These are phyloP conservation scores for Melanotaenia maccullochi DNA, from an alignment of 2,797 vertebrate species.

Conservation along the genomic window DNA sequence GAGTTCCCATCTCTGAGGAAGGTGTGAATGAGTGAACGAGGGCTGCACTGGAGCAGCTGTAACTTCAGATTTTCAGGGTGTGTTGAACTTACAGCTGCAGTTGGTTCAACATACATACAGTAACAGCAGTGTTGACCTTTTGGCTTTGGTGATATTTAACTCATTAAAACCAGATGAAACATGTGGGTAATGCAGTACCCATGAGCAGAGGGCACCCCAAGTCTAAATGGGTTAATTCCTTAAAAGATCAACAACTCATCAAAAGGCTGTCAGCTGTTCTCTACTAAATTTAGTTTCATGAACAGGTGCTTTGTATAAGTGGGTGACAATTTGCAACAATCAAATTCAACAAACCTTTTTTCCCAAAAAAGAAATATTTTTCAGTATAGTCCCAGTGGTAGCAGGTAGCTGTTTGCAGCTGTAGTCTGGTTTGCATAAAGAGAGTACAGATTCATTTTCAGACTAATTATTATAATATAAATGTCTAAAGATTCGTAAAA, in stretches of 20 bases:
- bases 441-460: neutral
- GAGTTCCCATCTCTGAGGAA: no score
- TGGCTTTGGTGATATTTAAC: neutral
- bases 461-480: neutral
- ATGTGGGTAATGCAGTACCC: neutral
- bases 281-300: neutral
- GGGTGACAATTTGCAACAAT: neutral
- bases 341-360: neutral
- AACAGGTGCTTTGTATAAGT: neutral
- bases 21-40: no score
- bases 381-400: neutral
- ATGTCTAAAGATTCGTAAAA: neutral
- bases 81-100: neutral
- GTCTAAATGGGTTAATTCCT: no score
- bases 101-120: neutral
- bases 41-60: neutral
- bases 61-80: neutral
- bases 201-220: no score
- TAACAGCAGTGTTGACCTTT: neutral
- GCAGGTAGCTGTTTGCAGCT: neutral
- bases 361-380: neutral
- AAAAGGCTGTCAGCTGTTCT: neutral
- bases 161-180: neutral
- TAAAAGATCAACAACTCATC: no score
- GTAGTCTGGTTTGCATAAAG: neutral